Evolutionary conservation across 2,797 vertebrate genomes (phyloP), one percentile per base, ranked within the genome.

Genomic region (Setipinna tenuifilis): DNA sequence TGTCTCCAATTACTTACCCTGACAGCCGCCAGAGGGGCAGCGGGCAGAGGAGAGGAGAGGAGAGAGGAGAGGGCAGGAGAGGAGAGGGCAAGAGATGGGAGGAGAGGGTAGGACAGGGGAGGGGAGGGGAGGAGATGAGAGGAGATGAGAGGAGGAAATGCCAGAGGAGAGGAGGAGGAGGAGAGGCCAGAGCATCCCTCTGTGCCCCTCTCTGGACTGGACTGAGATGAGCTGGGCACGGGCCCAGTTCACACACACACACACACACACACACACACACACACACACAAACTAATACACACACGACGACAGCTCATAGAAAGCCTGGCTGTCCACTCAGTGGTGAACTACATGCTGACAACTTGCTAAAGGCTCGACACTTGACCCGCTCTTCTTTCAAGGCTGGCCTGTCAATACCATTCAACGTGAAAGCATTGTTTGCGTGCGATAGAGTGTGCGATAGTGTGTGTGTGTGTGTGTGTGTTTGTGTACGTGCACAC

Each of bases 371-470:
- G 65, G 16, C 65, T 35, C 12, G 28, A 75, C 68, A 75, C 68
- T 35, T 75, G 68, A 75, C 68, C 68, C 31, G 68, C 68, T 35
- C 28, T 35, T 75, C 68, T 75, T 75, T 75, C 28, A 75, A 75
- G 68, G 16, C 68, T 35, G 31, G 28, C 31, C 68, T 75, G 68
- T 75, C 68, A 75, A 75, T 75, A 75, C 68, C 25, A 31, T 35
- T 75, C 28, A 75, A 35, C 68, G 1, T 17, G 4, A 31, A 35
- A 16, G 16, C 68, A 75, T 17, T 75, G 68, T 19, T 0, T 75
- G 68, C 0, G 2, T 75, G 16, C 31, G 28, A 54, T 7, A 35
- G 62, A 25, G 62, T 65, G 62, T 65, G 62, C 12, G 62, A 25
- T 23, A 11, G 59, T 62, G 59, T 62, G 59, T 25, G 62, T 65